A percentile compares a stretch with the other conserved stretches of the same genome.
phyloP scores from a whole-genome alignment of 2,113 vertebrate species.

The Acanthisitta chloris region DNA sequence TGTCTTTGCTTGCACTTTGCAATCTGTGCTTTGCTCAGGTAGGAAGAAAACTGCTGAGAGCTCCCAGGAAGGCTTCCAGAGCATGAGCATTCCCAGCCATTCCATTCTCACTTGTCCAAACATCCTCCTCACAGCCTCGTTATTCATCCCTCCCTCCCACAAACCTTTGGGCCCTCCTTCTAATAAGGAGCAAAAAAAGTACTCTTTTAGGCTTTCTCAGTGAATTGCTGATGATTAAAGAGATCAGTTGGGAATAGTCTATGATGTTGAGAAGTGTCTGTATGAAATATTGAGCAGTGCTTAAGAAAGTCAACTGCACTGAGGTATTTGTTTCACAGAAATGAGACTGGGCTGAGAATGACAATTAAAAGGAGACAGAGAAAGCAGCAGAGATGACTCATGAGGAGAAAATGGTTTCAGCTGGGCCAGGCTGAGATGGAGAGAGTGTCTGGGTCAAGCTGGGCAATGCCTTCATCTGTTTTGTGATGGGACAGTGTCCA shows the following conservation, averaged over 20 bases:
- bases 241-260: neutral
- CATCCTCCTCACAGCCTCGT: neutral
- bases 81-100: neutral
- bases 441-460: neutral
- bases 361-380: neutral
- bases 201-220: neutral
- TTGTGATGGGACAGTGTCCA: fast-evolving
- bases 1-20: neutral
- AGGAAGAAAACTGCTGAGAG: neutral
- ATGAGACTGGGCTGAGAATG: neutral
- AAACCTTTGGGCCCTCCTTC: neutral
- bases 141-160: neutral
- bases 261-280: neutral
- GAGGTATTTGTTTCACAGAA: neutral
- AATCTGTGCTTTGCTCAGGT: neutral
- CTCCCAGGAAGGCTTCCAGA: neutral
- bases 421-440: neutral
- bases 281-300: slow-evolving; percentile 13
- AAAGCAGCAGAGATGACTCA: neutral
- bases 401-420: neutral
- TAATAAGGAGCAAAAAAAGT: neutral
- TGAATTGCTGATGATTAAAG: slow-evolving; percentile 1
- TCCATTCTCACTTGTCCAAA: neutral
- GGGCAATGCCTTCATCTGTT: neutral
- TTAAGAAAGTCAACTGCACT: neutral